Base-by-base conservation (phyloP, 2,797 vertebrate genomes). In the Bradypodion ventrale region DNA sequence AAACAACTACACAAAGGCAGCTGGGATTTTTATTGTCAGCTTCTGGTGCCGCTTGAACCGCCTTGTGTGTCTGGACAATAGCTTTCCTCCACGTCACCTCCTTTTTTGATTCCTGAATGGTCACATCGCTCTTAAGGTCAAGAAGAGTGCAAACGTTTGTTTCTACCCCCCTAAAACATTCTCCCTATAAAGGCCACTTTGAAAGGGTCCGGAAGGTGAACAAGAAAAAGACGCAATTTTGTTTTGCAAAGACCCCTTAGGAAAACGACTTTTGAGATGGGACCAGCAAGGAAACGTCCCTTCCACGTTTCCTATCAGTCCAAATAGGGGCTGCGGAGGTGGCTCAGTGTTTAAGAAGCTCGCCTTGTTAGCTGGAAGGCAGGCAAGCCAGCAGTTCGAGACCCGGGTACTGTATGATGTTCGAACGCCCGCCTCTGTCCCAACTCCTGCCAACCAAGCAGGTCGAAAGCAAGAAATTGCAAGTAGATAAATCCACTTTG, bases 61-160 rank as follows among this genome's bases (percentile, higher is more conserved):
- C 90, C 93, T 92, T 93, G 88, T 93, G 92, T 88, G 90, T 83
- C 87, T 84, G 89, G 91, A 93, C 93, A 94, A 94, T 94, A 81
- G 92, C 89, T 90, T 93, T 89, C 89, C 92, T 93, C 89, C 84
- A 84, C 93, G 90, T 92, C 93, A 91, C 89, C 91, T 91, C 90
- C 91, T 92, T 92, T 92, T 93, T 91, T 89, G 89, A 90, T 89
- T 91, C 92, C 91, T 90, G 92, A 93, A 86, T 93, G 92, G 94
- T 92, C 93, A 89, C 90, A 92, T 90, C 90, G 92, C 91, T 91
- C 91, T n/a, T 89, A 94, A 91, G 94, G 94, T 94, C 92, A 82
- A 85, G 89, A 92, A 93, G 92, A 94, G 93, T 93, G 89, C 93
- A 93, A 90, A 88, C 90, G 90, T 94, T 94, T 94, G 90, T 94